Evolutionary conservation across 2,888 invertebrate genomes (phyloP).

Genomic region (Chalcis sispes): DNA sequence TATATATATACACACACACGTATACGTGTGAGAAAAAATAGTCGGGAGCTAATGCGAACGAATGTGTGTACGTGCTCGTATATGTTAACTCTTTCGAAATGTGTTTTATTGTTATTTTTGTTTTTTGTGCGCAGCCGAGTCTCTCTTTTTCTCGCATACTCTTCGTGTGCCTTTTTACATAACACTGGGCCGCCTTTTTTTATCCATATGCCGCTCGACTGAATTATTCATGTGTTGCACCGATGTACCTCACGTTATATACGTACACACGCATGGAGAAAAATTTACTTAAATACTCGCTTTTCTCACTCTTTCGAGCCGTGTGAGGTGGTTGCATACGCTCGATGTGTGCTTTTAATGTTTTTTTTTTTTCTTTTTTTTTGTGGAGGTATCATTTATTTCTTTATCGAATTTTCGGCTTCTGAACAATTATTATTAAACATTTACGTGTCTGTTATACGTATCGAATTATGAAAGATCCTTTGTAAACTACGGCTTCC

Average conservation of each 20-base stretch:
- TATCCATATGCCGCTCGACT: slow-evolving; percentile 28
- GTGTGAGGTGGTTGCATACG: slow-evolving; percentile 10
- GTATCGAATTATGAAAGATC: too few species aligned
- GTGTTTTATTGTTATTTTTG: slow-evolving; percentile 44
- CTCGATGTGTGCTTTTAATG: neutral
- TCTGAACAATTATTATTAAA: neutral
- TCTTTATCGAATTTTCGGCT: slow-evolving; percentile 15
- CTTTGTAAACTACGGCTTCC: too few species aligned
- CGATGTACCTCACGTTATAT: neutral
- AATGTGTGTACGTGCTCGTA: too few species aligned
- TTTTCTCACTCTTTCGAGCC: too few species aligned
- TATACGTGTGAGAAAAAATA: too few species aligned
- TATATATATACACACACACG: neutral
- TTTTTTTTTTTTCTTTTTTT: slow-evolving; percentile 15
- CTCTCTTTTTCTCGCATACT: neutral
- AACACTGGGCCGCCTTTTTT: slow-evolving; percentile 30
- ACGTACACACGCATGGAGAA: slow-evolving; percentile 2
- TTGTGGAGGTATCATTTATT: neutral
- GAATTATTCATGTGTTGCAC: slow-evolving; percentile 46
- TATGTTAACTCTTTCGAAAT: slow-evolving; percentile 18
- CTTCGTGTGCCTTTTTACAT: slow-evolving; percentile 46
- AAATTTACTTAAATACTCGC: slow-evolving; percentile 54
- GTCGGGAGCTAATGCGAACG: slow-evolving; percentile 18
- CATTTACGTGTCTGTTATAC: slow-evolving; percentile 32
- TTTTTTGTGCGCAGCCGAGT: neutral